phyloP scores from a whole-genome alignment of 2,113 vertebrate genomes.

The Fregetta grallaria region DNA sequence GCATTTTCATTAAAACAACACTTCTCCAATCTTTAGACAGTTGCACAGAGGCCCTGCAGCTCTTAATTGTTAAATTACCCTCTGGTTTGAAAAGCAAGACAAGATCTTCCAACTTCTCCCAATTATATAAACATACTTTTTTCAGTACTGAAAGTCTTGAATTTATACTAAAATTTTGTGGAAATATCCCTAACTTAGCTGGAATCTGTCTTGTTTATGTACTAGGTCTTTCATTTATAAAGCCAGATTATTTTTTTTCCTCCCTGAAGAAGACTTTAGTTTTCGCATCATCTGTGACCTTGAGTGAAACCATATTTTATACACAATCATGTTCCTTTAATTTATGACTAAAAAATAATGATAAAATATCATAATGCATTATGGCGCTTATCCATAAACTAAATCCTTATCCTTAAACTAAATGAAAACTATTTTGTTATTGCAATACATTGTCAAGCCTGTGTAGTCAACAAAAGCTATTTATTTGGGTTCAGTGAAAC shows the following conservation, averaged over 20 bases:
- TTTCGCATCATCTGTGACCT: background rate
- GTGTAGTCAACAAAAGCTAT: background rate
- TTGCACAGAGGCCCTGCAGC: background rate
- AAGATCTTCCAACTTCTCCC: background rate
- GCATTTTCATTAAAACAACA: background rate
- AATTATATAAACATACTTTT: background rate
- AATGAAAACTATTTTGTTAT: background rate
- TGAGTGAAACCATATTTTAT: background rate
- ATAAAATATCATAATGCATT: background rate
- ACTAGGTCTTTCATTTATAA: background rate
- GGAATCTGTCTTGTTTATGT: background rate
- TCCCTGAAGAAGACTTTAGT: background rate
- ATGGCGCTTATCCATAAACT: background rate
- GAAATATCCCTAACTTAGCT: background rate
- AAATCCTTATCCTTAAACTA: background rate
- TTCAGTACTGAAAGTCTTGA: background rate
- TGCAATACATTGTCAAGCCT: background rate
- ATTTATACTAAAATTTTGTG: background rate
- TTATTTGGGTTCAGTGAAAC: background rate
- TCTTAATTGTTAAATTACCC: background rate
- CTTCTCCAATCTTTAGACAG: background rate
- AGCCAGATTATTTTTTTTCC: background rate
- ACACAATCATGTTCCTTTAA: background rate
- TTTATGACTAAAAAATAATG: background rate
- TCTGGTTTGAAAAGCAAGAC: background rate